Evolutionary conservation across 2,113 vertebrate genomes (phyloP).

Genomic region (Apaloderma vittatum): DNA sequence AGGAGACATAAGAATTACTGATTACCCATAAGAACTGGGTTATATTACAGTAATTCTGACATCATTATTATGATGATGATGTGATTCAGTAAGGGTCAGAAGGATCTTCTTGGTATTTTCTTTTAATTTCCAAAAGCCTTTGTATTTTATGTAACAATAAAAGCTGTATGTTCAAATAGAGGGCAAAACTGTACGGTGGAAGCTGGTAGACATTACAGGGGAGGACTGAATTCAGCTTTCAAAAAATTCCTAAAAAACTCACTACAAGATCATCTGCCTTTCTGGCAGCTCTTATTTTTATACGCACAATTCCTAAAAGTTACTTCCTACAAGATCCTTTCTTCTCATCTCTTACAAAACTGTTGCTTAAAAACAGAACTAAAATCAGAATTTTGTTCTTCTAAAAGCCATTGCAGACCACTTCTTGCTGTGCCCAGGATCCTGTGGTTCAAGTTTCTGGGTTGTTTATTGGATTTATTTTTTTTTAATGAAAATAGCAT

Average conservation of each 20-base stretch:
- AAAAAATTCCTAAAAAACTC: background rate
- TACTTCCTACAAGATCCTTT: background rate
- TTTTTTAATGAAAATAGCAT: background rate
- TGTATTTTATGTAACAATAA: conserved; percentile 9
- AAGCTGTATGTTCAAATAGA: background rate
- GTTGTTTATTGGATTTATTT: background rate
- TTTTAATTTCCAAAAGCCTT: conserved; percentile 24
- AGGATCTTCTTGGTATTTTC: conserved; percentile 12
- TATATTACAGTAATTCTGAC: background rate
- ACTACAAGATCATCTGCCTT: background rate
- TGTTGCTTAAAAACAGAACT: conserved; percentile 1
- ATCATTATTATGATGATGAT: background rate
- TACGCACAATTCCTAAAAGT: background rate
- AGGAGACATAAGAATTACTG: background rate
- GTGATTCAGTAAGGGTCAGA: background rate
- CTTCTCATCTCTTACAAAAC: background rate
- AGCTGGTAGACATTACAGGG: background rate
- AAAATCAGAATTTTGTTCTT: background rate
- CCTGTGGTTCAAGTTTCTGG: background rate
- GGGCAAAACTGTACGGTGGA: background rate
- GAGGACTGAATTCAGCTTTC: background rate
- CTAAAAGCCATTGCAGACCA: background rate
- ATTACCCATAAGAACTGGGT: background rate
- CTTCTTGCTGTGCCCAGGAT: background rate
- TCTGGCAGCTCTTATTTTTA: background rate